Percentiles rank a stretch among this genome's conserved stretches.
These are phyloP conservation scores for Sebastes baramenuke DNA, from an alignment of 2,797 vertebrate genomes.

Conservation along the genomic window DNA sequence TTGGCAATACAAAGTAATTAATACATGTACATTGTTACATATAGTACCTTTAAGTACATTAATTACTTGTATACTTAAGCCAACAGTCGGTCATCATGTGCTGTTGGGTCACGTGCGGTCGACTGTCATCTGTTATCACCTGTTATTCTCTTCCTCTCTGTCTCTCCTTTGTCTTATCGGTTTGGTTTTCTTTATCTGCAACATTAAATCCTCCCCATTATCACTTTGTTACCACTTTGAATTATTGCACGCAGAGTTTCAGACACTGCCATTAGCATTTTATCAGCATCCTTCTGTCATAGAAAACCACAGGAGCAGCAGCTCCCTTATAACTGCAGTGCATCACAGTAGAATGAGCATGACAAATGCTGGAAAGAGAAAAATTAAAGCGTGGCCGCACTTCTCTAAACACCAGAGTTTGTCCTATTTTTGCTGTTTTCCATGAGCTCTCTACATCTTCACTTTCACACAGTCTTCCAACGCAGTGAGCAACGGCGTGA, in stretches of 20 bases:
- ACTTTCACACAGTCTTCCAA: not conserved
- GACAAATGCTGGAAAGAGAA: conserved; percentile 7
- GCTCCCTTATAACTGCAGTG: not conserved
- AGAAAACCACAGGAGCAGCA: not conserved
- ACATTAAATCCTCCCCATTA: not conserved
- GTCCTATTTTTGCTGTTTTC: conserved; percentile 16
- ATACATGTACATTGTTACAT: too few species aligned
- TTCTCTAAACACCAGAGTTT: conserved; percentile 7
- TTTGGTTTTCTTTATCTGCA: not conserved
- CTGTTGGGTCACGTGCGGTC: not conserved
- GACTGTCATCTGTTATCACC: too few species aligned
- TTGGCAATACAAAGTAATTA: too few species aligned
- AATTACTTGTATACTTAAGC: not conserved
- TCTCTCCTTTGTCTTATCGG: not conserved
- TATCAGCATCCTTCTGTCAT: not conserved
- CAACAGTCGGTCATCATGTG: not conserved
- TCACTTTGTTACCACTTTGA: not conserved
- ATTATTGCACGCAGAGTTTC: not conserved
- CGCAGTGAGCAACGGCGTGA: not conserved
- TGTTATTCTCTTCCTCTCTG: not conserved
- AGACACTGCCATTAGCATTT: not conserved
- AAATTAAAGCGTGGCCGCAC: not conserved
- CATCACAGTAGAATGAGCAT: not conserved
- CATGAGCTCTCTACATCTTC: not conserved
- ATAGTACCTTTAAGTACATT: too few species aligned